A percentile compares a stretch with the other conserved stretches of the same genome.
Evolutionary conservation across 2,113 vertebrate species (phyloP).

Genomic region (Clinocottus analis): DNA sequence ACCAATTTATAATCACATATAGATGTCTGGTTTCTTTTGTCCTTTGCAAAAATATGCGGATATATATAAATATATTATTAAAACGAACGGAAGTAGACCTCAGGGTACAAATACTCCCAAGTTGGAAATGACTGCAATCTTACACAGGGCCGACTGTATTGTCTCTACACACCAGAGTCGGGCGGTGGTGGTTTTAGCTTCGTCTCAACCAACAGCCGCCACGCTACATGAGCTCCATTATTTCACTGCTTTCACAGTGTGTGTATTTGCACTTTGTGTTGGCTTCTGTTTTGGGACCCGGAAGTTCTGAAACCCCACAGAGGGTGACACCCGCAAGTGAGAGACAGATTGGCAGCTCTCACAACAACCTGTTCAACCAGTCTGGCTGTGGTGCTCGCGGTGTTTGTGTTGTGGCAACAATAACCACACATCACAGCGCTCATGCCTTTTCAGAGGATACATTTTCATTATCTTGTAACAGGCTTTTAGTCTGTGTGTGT

Average conservation of each 20-base stretch:
- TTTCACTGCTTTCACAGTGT: background rate
- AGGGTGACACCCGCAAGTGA: background rate
- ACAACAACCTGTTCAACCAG: slow-evolving; percentile 64
- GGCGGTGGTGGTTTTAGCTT: background rate
- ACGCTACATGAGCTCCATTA: background rate
- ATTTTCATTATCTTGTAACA: slow-evolving; percentile 8
- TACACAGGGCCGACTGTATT: background rate
- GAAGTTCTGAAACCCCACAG: background rate
- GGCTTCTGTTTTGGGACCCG: background rate
- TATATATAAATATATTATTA: background rate
- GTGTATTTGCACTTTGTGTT: background rate
- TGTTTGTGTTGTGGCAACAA: slow-evolving; percentile 52
- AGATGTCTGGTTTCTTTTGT: background rate
- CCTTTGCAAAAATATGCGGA: background rate
- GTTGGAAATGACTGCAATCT: background rate
- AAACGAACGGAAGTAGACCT: background rate
- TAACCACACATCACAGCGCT: slow-evolving; percentile 24
- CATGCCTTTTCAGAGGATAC: slow-evolving; percentile 20
- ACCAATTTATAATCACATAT: background rate
- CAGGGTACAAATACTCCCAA: background rate
- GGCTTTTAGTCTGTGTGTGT: slow-evolving; percentile 12
- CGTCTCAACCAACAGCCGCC: background rate
- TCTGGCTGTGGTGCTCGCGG: slow-evolving; percentile 51
- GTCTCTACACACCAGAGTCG: background rate
- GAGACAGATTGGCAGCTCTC: background rate